Evolutionary conservation across 2,888 invertebrate species (phyloP).

Genomic region (Drosophila macrospina): DNA sequence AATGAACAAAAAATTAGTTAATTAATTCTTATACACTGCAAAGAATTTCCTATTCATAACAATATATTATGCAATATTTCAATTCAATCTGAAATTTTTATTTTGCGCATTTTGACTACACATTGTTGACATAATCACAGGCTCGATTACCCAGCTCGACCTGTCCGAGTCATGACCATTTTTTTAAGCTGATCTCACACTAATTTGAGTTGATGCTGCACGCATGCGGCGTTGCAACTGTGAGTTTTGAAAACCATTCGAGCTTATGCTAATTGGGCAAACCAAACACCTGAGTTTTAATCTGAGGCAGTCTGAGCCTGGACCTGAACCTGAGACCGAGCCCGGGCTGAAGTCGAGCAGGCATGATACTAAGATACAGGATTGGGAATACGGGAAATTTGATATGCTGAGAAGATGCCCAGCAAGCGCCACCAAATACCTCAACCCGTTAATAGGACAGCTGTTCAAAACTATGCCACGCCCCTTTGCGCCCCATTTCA

Average conservation of each 20-base stretch:
- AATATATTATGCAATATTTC: too few relatives aligned
- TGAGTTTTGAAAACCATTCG: constrained; percentile 52
- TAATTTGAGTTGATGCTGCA: constrained; percentile 47
- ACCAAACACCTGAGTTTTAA: constrained; percentile 63
- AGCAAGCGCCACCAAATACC: constrained; percentile 61
- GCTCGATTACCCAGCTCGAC: constrained; percentile 52
- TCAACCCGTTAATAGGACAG: constrained; percentile 54
- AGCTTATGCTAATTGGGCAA: constrained; percentile 56
- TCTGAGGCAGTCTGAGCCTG: constrained; percentile 14
- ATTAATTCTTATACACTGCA: neutral
- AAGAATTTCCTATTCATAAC: neutral
- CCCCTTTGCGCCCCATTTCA: constrained; percentile 20
- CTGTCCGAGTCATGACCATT: constrained; percentile 14
- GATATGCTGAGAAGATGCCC: constrained; percentile 80
- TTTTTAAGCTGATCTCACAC: constrained; percentile 44
- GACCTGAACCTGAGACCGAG: constrained; percentile 1
- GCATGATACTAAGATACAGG: constrained; percentile 50
- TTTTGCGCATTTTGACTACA: neutral
- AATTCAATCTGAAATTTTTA: constrained; percentile 1
- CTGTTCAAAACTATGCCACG: constrained; percentile 42
- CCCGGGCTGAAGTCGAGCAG: constrained; percentile 16
- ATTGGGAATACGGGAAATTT: constrained; percentile 49
- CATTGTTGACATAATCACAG: constrained; percentile 35
- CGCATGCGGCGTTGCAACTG: constrained; percentile 56
- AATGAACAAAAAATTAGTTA: too few relatives aligned